Conservation (phyloP, 2,888 invertebrate genomes). For the Campoplex capitator region DNA sequence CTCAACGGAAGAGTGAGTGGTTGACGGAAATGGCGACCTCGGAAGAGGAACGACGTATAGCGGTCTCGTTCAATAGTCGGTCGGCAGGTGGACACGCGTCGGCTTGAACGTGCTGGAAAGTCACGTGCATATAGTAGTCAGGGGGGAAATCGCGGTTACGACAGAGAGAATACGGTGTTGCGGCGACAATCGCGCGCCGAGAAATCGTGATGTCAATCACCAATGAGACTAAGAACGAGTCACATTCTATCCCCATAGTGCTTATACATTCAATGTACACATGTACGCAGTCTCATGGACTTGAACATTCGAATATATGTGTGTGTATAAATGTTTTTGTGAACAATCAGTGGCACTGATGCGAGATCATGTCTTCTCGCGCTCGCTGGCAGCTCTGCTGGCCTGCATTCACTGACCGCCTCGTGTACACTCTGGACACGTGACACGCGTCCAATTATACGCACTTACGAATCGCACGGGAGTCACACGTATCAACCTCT, state of each 20-base stretch:
- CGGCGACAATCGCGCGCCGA: slow-evolving; percentile 61
- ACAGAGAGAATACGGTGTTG: slow-evolving; percentile 36
- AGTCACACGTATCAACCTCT: slow-evolving; percentile 39
- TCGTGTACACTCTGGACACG: slow-evolving; percentile 28
- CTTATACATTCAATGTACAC: background rate
- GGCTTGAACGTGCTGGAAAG: slow-evolving; percentile 42
- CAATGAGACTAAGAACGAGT: slow-evolving; percentile 69
- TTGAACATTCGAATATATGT: background rate
- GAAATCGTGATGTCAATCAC: slow-evolving; percentile 78
- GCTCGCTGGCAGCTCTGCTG: slow-evolving; percentile 33
- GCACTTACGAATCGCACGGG: slow-evolving; percentile 55
- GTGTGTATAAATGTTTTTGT: background rate
- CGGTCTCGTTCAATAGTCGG: slow-evolving; percentile 45
- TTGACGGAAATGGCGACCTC: slow-evolving; percentile 59
- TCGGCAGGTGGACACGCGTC: slow-evolving; percentile 52
- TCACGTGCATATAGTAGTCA: slow-evolving; percentile 20
- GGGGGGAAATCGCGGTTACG: slow-evolving; percentile 30
- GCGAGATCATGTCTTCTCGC: slow-evolving; percentile 25
- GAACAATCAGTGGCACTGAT: slow-evolving; percentile 30
- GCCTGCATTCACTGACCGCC: slow-evolving; percentile 58
- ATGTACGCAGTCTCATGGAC: background rate
- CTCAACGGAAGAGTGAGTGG: slow-evolving; percentile 6
- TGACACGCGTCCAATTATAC: slow-evolving; percentile 67
- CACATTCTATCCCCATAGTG: slow-evolving; percentile 36
- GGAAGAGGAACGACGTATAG: slow-evolving; percentile 55